These are phyloP conservation scores for Hypomecis punctinalis DNA, from an alignment of 2,888 invertebrate genomes.

Conservation along the genomic window DNA sequence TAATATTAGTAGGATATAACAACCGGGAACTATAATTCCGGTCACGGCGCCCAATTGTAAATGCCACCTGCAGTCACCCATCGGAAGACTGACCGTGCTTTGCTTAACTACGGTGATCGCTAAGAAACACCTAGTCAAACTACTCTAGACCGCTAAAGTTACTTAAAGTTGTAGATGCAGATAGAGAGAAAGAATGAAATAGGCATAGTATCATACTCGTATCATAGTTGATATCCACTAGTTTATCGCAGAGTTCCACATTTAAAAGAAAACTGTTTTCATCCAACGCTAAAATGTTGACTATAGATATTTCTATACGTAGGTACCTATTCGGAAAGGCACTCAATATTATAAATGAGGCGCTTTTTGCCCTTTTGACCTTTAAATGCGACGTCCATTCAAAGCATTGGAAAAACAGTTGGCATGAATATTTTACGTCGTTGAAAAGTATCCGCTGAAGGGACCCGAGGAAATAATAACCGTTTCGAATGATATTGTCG, in stretches of 20 bases:
- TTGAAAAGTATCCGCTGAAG: constrained; percentile 12
- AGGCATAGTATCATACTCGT: no score
- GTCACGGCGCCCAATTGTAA: no score
- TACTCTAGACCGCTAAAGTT: not conserved
- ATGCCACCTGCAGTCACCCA: no score
- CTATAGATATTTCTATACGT: not conserved
- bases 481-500: constrained; percentile 9
- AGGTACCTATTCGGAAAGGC: constrained; percentile 2
- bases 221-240: not conserved
- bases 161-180: not conserved
- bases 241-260: not conserved
- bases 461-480: constrained; percentile 19
- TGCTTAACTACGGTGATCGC: no score
- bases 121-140: no score
- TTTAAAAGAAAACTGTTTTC: not conserved
- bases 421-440: constrained; percentile 15
- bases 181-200: not conserved
- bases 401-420: constrained; percentile 17
- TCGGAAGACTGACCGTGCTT: no score
- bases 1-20: no score
- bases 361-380: constrained; percentile 20
- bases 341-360: constrained; percentile 13
- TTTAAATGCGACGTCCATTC: constrained; percentile 21
- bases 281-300: not conserved
- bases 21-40: no score